phyloP scores from a whole-genome alignment of 2,888 invertebrate species.

The Muschampia plurimacula region DNA sequence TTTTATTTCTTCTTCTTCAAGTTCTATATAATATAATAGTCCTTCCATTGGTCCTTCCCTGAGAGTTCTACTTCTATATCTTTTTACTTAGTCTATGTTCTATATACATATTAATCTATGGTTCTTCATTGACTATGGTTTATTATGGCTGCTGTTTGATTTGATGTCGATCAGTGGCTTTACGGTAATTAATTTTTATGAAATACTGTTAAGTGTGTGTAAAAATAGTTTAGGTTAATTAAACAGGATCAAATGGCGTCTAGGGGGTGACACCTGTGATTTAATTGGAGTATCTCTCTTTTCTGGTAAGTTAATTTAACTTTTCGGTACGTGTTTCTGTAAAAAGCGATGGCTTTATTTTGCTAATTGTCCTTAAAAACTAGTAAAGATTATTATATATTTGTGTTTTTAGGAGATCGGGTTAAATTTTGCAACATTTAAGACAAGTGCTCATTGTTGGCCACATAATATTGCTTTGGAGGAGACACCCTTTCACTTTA shows the following conservation, averaged over 20 bases:
- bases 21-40: no score
- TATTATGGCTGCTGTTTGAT: conserved; percentile 32
- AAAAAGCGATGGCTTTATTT: conserved; percentile 50
- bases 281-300: conserved; percentile 61
- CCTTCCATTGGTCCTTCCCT: no score
- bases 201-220: conserved; percentile 6
- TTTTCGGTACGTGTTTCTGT: conserved; percentile 56
- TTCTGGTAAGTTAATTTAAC: conserved; percentile 68
- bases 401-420: neutral
- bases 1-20: no score
- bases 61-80: no score
- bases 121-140: conserved; percentile 51
- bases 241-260: conserved; percentile 65
- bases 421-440: neutral
- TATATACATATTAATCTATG: neutral
- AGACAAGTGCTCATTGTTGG: conserved; percentile 17
- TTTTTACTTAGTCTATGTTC: no score
- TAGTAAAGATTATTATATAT: conserved; percentile 4
- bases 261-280: conserved; percentile 65
- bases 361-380: conserved; percentile 29
- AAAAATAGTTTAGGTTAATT: conserved; percentile 7
- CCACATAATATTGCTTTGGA: conserved; percentile 36
- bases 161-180: conserved; percentile 20
- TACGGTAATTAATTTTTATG: conserved; percentile 9
- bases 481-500: conserved; percentile 82